Conservation (phyloP, 2,888 invertebrate genomes). For the Helleia helle region DNA sequence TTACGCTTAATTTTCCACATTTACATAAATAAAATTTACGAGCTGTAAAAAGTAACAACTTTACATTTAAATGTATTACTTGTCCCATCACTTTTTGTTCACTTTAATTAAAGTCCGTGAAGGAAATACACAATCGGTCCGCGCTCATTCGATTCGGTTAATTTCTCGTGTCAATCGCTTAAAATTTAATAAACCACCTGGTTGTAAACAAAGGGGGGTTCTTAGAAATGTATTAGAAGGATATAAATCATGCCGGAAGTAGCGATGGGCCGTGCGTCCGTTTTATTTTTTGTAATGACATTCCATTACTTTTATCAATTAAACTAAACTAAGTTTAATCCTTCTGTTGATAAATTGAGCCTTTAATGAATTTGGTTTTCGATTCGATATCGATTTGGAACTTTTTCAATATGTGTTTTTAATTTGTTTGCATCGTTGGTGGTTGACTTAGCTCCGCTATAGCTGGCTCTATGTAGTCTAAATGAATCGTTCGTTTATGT, state of each 20-base stretch:
- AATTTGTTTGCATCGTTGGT: too few species aligned
- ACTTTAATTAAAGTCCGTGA: slow-evolving; percentile 33
- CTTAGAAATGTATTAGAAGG: not conserved
- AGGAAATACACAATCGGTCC: slow-evolving; percentile 32
- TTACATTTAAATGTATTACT: slow-evolving; percentile 15
- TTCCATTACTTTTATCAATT: not conserved
- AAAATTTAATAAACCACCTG: slow-evolving; percentile 61
- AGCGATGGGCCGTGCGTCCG: not conserved
- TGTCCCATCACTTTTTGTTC: slow-evolving; percentile 24
- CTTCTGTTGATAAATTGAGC: too few species aligned
- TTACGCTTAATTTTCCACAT: too few species aligned
- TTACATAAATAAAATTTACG: too few species aligned
- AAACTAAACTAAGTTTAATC: too few species aligned
- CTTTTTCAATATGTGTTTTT: too few species aligned
- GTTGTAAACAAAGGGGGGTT: slow-evolving; percentile 24
- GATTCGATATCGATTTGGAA: too few species aligned
- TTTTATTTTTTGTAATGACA: not conserved
- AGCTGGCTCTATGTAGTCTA: too few species aligned
- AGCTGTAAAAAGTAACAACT: too few species aligned
- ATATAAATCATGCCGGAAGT: slow-evolving; percentile 3
- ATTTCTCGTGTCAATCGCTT: slow-evolving; percentile 43
- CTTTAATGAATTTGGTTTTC: too few species aligned
- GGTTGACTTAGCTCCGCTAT: too few species aligned
- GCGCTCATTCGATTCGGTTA: slow-evolving; percentile 35
- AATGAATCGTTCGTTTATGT: too few species aligned